Percentiles rank a stretch among this genome's conserved stretches.
Evolutionary conservation across 2,888 invertebrate genomes (phyloP).

Genomic region (Muscina levida): DNA sequence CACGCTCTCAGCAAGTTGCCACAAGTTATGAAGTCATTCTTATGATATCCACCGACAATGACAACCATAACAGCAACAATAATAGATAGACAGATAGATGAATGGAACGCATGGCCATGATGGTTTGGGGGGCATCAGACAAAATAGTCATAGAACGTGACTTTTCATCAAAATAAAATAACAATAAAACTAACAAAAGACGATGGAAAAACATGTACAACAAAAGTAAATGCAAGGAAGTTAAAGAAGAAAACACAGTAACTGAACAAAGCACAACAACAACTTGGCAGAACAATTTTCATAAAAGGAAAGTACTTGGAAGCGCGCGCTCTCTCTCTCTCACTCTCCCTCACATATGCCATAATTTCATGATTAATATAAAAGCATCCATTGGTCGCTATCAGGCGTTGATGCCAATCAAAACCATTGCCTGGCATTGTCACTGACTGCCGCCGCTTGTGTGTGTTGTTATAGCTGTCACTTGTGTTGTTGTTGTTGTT

Average conservation of each 20-base stretch:
- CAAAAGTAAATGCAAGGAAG: slow-evolving; percentile 37
- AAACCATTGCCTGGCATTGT: slow-evolving; percentile 47
- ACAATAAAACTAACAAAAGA: slow-evolving; percentile 39
- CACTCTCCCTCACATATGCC: neutral
- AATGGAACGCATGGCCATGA: neutral
- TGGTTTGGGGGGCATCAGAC: neutral
- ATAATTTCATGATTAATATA: neutral
- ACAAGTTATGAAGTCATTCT: slow-evolving; percentile 60
- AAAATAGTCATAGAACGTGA: slow-evolving; percentile 59
- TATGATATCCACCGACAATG: slow-evolving; percentile 22
- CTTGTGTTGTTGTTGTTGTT: neutral
- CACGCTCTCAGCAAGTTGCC: neutral
- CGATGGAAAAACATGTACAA: slow-evolving; percentile 3
- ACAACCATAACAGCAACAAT: slow-evolving; percentile 34
- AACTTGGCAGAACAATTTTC: slow-evolving; percentile 1
- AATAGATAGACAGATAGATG: neutral
- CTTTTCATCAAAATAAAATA: slow-evolving; percentile 61
- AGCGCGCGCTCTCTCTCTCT: too few species aligned
- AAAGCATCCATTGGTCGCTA: slow-evolving; percentile 22
- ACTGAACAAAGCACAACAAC: neutral
- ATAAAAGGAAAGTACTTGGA: slow-evolving; percentile 7
- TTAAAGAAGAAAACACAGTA: neutral
- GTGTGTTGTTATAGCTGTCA: slow-evolving; percentile 2
- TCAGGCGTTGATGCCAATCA: slow-evolving; percentile 64
- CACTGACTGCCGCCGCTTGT: neutral